Evolutionary conservation across 2,888 invertebrate species (phyloP).

Genomic region (Philonicus albiceps): DNA sequence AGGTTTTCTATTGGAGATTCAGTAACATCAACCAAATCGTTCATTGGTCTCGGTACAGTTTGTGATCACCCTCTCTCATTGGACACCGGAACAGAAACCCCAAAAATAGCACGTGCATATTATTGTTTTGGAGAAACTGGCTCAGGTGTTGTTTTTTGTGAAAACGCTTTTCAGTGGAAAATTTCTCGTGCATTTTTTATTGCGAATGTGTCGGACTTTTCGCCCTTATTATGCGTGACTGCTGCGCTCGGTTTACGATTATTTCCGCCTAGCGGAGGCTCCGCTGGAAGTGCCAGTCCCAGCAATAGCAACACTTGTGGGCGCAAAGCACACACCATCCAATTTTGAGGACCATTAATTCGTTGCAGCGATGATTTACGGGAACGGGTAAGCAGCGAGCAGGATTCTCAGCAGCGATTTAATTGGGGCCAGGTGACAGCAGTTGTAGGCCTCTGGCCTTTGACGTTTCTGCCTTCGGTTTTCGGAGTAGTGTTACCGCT

Average conservation of each 20-base stretch:
- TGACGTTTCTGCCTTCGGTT: background rate
- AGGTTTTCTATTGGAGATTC: conserved; percentile 55
- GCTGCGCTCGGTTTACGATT: background rate
- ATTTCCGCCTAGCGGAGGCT: background rate
- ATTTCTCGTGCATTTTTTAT: background rate
- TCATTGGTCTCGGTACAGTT: conserved; percentile 53
- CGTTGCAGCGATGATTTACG: conserved; percentile 7
- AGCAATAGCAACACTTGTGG: background rate
- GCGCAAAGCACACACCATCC: background rate
- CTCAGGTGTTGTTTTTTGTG: background rate
- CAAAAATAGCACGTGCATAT: conserved; percentile 52
- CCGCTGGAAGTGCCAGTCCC: background rate
- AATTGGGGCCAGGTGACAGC: background rate
- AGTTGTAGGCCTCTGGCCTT: background rate
- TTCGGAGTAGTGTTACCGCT: background rate
- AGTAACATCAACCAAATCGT: conserved; percentile 50
- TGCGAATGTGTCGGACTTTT: conserved; percentile 10
- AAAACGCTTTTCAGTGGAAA: background rate
- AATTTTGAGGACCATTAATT: background rate
- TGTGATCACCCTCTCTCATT: conserved; percentile 54
- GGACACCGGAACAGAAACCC: conserved; percentile 49
- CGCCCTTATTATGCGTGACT: conserved; percentile 5
- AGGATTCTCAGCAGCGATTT: background rate
- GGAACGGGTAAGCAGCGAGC: conserved; percentile 6
- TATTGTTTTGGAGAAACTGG: conserved; percentile 34